Conservation (phyloP, 2,113 vertebrate genomes). For the Apodemus speciosus region DNA sequence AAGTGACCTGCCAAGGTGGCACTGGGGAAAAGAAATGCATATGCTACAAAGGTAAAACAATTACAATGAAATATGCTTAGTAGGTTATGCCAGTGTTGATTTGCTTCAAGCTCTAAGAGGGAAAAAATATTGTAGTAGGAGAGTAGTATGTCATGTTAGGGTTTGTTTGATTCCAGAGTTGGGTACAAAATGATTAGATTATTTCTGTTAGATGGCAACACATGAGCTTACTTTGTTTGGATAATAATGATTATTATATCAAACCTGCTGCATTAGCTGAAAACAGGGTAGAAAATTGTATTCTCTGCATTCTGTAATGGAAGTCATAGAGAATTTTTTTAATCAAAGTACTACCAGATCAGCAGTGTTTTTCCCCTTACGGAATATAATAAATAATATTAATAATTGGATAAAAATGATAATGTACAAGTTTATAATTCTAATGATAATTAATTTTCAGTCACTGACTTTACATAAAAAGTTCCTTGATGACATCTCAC, state of each 20-base stretch:
- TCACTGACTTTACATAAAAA: background rate
- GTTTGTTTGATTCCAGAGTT: background rate
- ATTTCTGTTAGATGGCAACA: background rate
- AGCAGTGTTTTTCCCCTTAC: background rate
- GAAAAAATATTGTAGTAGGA: background rate
- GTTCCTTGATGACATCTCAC: background rate
- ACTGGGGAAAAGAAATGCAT: conserved; percentile 44
- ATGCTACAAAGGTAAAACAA: conserved; percentile 44
- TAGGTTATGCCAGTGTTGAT: conserved; percentile 41
- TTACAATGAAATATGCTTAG: conserved; percentile 63
- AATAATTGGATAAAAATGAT: background rate
- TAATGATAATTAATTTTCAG: background rate
- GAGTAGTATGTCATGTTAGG: background rate
- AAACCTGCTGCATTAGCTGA: background rate
- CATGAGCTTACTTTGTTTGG: background rate
- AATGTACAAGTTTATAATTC: background rate
- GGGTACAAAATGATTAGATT: background rate
- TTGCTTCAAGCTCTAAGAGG: conserved; percentile 64
- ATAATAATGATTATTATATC: background rate
- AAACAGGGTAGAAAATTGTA: background rate
- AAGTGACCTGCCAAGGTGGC: conserved; percentile 63
- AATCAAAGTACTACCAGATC: background rate
- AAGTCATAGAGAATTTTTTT: background rate
- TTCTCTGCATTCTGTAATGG: background rate
- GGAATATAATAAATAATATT: background rate